phyloP scores from a whole-genome alignment of 2,113 vertebrate species.

The Dasypus novemcinctus region DNA sequence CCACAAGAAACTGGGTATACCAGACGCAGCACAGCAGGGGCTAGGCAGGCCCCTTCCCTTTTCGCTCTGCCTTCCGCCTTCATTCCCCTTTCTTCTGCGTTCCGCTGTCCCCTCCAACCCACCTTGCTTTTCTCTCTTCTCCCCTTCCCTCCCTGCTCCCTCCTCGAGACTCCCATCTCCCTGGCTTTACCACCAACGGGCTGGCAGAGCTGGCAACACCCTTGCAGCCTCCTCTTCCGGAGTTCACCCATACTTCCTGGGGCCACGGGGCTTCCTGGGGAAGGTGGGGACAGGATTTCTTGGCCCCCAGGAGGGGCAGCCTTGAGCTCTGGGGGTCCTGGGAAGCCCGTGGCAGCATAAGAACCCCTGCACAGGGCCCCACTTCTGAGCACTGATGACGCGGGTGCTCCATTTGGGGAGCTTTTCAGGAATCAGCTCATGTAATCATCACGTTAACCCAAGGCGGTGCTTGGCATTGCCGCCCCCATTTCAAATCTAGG shows the following conservation, averaged over 20 bases:
- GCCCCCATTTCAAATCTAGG: too few relatives aligned
- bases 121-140: too few relatives aligned
- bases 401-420: too few relatives aligned
- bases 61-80: background rate
- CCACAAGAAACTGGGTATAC: background rate
- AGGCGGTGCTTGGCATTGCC: background rate
- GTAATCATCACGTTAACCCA: fast-evolving
- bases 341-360: background rate
- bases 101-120: background rate
- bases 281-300: background rate
- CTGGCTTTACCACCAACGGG: fast-evolving
- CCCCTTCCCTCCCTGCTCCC: background rate
- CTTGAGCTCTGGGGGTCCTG: background rate
- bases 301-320: background rate
- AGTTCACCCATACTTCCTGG: background rate
- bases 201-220: background rate
- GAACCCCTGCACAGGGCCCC: fast-evolving
- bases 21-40: background rate
- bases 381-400: fast-evolving
- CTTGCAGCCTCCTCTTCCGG: fast-evolving
- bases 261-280: background rate
- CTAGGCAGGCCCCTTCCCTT: background rate
- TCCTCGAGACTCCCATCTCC: background rate
- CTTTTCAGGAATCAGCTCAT: background rate
- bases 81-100: too few relatives aligned